phyloP scores from a whole-genome alignment of 2,888 invertebrate species.

The Sialis fuliginosa region DNA sequence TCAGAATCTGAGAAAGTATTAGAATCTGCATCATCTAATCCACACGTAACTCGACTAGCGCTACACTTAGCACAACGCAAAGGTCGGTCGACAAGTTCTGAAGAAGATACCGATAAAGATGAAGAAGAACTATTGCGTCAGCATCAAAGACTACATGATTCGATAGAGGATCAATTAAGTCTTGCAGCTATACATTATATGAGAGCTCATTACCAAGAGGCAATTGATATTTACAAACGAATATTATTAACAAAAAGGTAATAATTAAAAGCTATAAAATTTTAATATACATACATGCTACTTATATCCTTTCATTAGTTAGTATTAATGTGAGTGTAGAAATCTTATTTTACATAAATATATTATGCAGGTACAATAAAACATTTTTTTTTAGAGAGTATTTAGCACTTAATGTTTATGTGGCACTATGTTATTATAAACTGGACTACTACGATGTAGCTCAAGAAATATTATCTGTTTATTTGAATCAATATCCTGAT shows the following conservation, averaged over 20 bases:
- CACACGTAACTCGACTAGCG: constrained; percentile 53
- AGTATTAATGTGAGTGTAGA: constrained; percentile 16
- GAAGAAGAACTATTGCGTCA: constrained; percentile 69
- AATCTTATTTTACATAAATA: constrained; percentile 5
- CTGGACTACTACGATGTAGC: constrained; percentile 97
- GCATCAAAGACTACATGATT: constrained; percentile 70
- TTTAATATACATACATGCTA: not conserved
- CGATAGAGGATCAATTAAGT: constrained; percentile 87
- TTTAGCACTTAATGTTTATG: constrained; percentile 89
- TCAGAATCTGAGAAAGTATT: constrained; percentile 48
- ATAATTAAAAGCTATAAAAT: not conserved
- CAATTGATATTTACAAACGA: constrained; percentile 94
- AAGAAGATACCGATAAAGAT: constrained; percentile 26
- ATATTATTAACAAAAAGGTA: constrained; percentile 82
- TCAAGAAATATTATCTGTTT: constrained; percentile 89
- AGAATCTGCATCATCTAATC: constrained; percentile 41
- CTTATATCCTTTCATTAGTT: not conserved
- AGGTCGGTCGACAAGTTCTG: not conserved
- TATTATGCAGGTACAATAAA: not conserved
- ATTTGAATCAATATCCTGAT: constrained; percentile 78
- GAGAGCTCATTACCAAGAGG: constrained; percentile 93
- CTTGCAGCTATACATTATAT: constrained; percentile 92
- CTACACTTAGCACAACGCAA: constrained; percentile 72
- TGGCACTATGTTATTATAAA: constrained; percentile 96
- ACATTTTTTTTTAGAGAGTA: constrained; percentile 46